Evolutionary conservation across 2,888 invertebrate genomes (phyloP), one percentile per base, ranked within the genome.

Genomic region (Colletes collaris): DNA sequence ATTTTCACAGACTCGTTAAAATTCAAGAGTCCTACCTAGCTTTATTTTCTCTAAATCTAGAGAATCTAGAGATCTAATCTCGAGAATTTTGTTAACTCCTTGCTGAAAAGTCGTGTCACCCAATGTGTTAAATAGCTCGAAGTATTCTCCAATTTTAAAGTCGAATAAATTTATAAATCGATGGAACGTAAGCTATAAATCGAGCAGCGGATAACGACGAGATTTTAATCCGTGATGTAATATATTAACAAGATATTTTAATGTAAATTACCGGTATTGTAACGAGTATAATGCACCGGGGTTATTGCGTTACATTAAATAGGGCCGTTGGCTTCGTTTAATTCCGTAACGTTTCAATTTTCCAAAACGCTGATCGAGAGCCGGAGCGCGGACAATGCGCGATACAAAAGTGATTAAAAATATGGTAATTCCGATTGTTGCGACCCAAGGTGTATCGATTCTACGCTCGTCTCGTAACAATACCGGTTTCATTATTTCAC

Each of bases 401-500:
- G 19, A 13, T 8, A 8, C 0, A n/a, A 16, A 6, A 35, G 46
- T 11, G 11, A 60, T 55, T 35, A 44, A 56, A 70, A 50, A 50
- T 40, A 13, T 44, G 10, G 11, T 53, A 64, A 76, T 64, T 11
- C 8, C 6, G 40, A 44, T 35, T 10, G n/a, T 11, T 6, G 13
- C 0, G 16, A n/a, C 5, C 5, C n/a, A 37, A 27, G 8, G 4
- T n/a, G 11, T 44, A 53, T 58, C 65, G 74, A 60, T 56, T 19
- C 5, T 19, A 16, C 44, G 67, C 58, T 59, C 19, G 66, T 46
- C 55, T 58, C 44, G 60, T 49, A 55, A 49, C 63, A 37, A 68
- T 78, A 80, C 83, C 83, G 80, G 84, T 79, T 86, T 89, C 87
- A 86, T 89, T 89, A 89, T 89, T 87, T 86, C 83, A 87, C 76